Percentiles rank a stretch among this genome's conserved stretches.
phyloP scores from a whole-genome alignment of 2,888 invertebrate genomes.

The Deladenus siricidicola region DNA sequence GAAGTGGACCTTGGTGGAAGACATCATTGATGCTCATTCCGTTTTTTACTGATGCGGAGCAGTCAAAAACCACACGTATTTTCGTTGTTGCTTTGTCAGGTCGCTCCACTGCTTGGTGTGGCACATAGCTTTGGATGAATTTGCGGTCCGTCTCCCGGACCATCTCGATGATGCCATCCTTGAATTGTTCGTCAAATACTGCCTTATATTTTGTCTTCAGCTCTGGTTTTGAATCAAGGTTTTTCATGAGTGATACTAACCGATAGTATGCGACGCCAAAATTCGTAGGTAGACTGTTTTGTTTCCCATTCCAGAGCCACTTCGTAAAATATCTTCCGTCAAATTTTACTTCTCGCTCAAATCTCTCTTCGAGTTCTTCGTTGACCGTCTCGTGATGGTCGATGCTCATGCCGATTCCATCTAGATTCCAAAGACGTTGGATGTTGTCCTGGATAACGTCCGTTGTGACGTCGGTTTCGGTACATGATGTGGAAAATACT shows the following conservation, averaged over 20 bases:
- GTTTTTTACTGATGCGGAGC: conserved; percentile 12
- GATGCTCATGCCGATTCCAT: neutral
- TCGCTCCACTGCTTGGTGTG: conserved; percentile 13
- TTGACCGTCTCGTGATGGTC: neutral
- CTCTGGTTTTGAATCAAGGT: neutral
- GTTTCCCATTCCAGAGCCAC: neutral
- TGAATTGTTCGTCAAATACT: neutral
- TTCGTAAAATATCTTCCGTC: neutral
- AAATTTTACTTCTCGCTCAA: neutral
- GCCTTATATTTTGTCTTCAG: neutral
- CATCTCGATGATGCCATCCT: neutral
- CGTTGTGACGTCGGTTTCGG: neutral
- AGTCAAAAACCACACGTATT: conserved; percentile 29
- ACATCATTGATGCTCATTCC: conserved; percentile 20
- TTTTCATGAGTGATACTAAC: neutral
- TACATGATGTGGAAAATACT: too few species aligned
- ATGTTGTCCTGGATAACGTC: neutral
- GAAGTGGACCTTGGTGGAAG: conserved; percentile 19
- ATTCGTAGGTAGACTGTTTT: neutral
- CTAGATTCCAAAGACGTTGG: neutral
- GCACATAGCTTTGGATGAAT: conserved; percentile 15
- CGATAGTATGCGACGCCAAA: neutral
- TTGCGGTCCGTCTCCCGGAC: neutral
- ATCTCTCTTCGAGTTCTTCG: neutral
- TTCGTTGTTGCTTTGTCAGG: conserved; percentile 21